Percentiles rank a stretch among this genome's conserved stretches.
These are phyloP conservation scores for Harpegnathos saltator DNA, from an alignment of 1,140 invertebrate species.

Conservation along the genomic window DNA sequence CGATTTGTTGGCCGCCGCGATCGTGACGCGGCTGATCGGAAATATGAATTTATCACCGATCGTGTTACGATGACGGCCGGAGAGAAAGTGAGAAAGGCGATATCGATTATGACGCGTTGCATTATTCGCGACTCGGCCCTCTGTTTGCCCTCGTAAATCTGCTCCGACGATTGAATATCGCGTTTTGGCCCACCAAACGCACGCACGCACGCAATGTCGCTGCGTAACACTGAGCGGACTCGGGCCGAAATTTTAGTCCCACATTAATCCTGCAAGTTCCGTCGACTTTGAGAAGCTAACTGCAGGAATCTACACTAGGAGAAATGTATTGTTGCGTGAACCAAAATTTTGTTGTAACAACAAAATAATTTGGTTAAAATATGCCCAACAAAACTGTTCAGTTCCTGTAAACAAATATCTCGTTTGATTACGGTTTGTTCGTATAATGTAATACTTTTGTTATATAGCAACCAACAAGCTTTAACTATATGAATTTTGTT, in stretches of 20 bases:
- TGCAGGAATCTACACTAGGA: too few relatives aligned
- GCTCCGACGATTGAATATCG: constrained; percentile 43
- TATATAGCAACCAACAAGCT: too few relatives aligned
- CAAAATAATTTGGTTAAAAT: too few relatives aligned
- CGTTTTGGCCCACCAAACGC: constrained; percentile 14
- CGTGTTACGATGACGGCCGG: constrained; percentile 69
- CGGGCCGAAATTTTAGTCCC: background rate
- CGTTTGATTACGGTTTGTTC: too few relatives aligned
- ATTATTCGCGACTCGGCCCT: background rate
- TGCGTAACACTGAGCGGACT: constrained; percentile 1
- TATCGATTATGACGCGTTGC: constrained; percentile 32
- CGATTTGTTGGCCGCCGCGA: constrained; percentile 83
- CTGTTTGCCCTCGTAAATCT: constrained; percentile 82
- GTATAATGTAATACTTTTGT: too few relatives aligned
- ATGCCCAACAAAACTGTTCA: too few relatives aligned
- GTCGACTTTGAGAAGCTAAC: too few relatives aligned
- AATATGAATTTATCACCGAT: constrained; percentile 75
- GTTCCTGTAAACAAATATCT: too few relatives aligned
- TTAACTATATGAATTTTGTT: too few relatives aligned
- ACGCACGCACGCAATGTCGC: constrained; percentile 37
- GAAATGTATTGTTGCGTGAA: too few relatives aligned
- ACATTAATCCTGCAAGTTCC: too few relatives aligned
- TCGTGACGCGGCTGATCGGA: constrained; percentile 59
- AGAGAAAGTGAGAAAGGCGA: background rate
- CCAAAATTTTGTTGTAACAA: too few relatives aligned